Evolutionary conservation across 2,113 vertebrate species (phyloP), one percentile per base, ranked within the genome.

Genomic region (Murina feae): DNA sequence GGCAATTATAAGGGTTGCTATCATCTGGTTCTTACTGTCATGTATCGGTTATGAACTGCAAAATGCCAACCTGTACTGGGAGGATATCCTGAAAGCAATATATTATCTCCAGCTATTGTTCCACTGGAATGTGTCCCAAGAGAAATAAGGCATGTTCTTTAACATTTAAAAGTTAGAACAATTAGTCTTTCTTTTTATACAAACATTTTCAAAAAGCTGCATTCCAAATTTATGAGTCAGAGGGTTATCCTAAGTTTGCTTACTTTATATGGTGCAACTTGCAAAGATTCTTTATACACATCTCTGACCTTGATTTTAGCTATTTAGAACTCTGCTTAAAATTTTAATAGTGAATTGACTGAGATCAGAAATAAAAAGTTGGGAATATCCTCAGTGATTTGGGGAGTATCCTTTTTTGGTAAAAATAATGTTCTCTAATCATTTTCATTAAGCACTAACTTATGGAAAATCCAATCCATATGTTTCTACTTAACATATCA

Each of bases 91-190:
- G 91, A 96, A 14, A 89, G 82, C n/a, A 65, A 17, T 89, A 85
- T 74, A 68, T 96, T 90, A 96, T 97, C 78, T 90, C 79, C 32
- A 86, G 81, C 80, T 94, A 92, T 96, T 97, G 95, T 97, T 97
- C 51, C 28, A 11, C 1, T 30, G 21, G 68, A 95, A 86, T 65
- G 39, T 49, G n/a, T 92, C 85, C 53, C 94, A 37, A 86, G 76
- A 87, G 85, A 95, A 96, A 81, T 51, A 83, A 80, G 28, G 12
- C 65, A 86, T 12, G 58, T 25, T 68, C 16, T 39, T 90, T 53
- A 76, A 58, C 79, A 95, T 93, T 94, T 95, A 79, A 92, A 96
- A 90, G 39, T 76, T 85, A 53, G 92, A 96, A 95, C 96, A 97
- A 96, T 96, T 90, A 91, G 71, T 95, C 47, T 94, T 95, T 93